These are phyloP conservation scores for Thalassaphorura encarpata DNA, from an alignment of 1,140 invertebrate species.

Conservation along the genomic window DNA sequence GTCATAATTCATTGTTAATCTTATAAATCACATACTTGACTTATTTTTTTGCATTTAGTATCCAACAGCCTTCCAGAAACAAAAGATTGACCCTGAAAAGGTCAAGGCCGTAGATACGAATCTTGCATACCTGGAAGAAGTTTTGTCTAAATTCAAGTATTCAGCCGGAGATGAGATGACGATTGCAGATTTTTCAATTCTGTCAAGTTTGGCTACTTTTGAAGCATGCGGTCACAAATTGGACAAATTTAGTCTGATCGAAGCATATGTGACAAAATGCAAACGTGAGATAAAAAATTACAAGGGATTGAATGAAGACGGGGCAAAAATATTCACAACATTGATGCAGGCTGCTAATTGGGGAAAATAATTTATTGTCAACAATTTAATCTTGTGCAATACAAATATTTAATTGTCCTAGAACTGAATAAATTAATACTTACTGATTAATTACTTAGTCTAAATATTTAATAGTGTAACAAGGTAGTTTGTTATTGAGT, in stretches of 20 bases:
- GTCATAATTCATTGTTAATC: no score
- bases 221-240: constrained; percentile 56
- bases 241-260: constrained; percentile 51
- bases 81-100: constrained; percentile 30
- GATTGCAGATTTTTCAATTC: constrained; percentile 47
- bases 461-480: no score
- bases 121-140: constrained; percentile 32
- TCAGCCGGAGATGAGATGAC: constrained; percentile 44
- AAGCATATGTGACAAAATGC: constrained; percentile 52
- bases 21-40: constrained; percentile 2
- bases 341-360: no score
- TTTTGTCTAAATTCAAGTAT: constrained; percentile 33
- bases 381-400: no score
- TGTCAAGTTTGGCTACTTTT: constrained; percentile 22
- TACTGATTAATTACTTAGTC: no score
- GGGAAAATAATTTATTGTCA: no score
- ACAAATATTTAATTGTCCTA: no score
- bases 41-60: constrained; percentile 47
- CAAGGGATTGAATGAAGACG: constrained; percentile 52
- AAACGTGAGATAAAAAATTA: constrained; percentile 59
- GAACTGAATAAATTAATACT: no score
- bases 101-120: constrained; percentile 33
- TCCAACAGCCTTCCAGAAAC: constrained; percentile 32
- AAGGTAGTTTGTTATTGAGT: no score
- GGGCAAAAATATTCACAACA: no score